Evolutionary conservation across 2,888 invertebrate genomes (phyloP), one percentile per base, ranked within the genome.

Genomic region (Ennomos erosarius): DNA sequence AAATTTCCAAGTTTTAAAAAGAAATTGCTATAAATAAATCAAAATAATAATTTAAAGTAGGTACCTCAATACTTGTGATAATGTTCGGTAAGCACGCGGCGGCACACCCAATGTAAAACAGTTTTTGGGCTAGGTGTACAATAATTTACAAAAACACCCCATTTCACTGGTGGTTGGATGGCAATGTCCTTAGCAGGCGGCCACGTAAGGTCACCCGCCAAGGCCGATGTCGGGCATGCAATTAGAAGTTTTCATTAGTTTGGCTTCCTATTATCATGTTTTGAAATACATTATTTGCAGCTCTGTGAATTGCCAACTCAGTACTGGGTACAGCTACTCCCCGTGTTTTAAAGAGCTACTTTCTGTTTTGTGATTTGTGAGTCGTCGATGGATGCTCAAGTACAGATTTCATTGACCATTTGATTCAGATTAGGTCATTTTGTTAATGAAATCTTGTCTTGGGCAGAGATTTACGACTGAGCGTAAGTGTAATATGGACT

Each of bases 191-290:
- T 76, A 81, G 62, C 72, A 63, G 70, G 65, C 67, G 69, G 67
- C 74, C 65, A 71, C 59, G 65, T 76, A 79, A 84, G 84, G 87
- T 84, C 77, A 74, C 64, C 60, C 68, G 65, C 69, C 81, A 85
- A 87, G 87, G 86, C 68, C 81, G 69, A 62, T 57, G 70, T 64
- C 72, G 73, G 76, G 69, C 76, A 79, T 76, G 78, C 82, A 82
- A 85, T 85, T 84, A 87, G 80, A 70, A 68, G 73, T 71, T 61
- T 74, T 80, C 81, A 81, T 81, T 83, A 77, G 74, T 79, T 72
- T 64, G 83, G 82, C 80, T 85, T 85, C 84, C 68, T 75, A 75
- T 74, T 55, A 50, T 46, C 54, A 54, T 50, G 26, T 26, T 26
- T 26, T 4, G 26, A 26, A 26, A 26, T 26, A 26, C 26, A 26